Evolutionary conservation across 2,113 vertebrate species (phyloP).

Genomic region (Carassius auratus): DNA sequence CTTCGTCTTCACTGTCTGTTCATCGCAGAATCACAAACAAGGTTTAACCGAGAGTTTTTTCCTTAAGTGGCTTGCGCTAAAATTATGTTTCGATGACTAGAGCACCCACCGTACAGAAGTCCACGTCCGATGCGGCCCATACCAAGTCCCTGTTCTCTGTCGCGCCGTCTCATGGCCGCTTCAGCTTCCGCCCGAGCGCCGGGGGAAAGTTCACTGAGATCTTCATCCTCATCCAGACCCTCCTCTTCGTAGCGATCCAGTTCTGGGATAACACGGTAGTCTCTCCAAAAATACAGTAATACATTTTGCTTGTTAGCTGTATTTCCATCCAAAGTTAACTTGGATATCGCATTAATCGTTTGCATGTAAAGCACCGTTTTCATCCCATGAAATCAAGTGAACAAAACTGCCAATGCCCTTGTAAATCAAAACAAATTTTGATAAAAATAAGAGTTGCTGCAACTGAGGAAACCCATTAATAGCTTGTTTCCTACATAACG

Average conservation of each 20-base stretch:
- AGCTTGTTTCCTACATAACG: too few species aligned
- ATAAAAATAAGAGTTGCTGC: too few species aligned
- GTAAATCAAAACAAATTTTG: too few species aligned
- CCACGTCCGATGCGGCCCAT: slow-evolving; percentile 85
- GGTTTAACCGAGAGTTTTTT: too few species aligned
- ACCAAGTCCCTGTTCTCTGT: slow-evolving; percentile 78
- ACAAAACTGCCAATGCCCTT: too few species aligned
- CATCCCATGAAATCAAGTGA: too few species aligned
- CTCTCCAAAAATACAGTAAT: slow-evolving; percentile 71
- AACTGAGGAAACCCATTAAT: too few species aligned
- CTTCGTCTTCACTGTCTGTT: slow-evolving; percentile 93
- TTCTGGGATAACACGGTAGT: slow-evolving; percentile 91
- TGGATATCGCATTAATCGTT: too few species aligned
- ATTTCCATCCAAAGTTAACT: too few species aligned
- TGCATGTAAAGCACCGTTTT: too few species aligned
- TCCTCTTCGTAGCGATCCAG: slow-evolving; percentile 90
- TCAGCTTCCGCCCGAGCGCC: slow-evolving; percentile 89
- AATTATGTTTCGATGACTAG: not conserved
- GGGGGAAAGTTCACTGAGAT: slow-evolving; percentile 89
- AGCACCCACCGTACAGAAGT: slow-evolving; percentile 79
- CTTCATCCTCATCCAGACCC: slow-evolving; percentile 91
- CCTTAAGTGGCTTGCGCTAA: not conserved
- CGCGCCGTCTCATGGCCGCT: slow-evolving; percentile 86
- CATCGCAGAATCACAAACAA: not conserved
- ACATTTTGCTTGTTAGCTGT: too few species aligned